Percentiles rank a stretch among this genome's conserved stretches.
phyloP scores from a whole-genome alignment of 1,140 invertebrate genomes.

The Manduca sexta region DNA sequence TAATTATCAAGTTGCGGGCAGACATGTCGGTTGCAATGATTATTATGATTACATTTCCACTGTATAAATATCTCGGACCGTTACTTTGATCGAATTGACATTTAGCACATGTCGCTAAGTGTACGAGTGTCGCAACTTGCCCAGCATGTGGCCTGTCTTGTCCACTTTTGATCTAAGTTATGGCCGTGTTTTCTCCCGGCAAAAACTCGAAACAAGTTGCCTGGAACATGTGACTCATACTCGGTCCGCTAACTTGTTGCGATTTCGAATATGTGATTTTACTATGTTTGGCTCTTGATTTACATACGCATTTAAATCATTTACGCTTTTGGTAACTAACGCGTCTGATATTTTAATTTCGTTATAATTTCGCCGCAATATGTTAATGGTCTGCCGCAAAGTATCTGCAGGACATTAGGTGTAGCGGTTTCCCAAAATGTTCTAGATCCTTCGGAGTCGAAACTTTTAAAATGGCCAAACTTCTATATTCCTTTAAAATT shows the following conservation, averaged over 20 bases:
- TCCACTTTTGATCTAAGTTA: constrained; percentile 10
- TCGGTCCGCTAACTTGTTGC: constrained; percentile 8
- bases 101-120: constrained; percentile 3
- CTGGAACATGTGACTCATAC: constrained; percentile 9
- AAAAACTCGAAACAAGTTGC: constrained; percentile 16
- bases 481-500: too few relatives aligned
- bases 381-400: constrained; percentile 3
- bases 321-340: constrained; percentile 9
- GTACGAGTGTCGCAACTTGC: constrained; percentile 7
- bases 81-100: constrained; percentile 5
- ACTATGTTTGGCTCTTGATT: constrained; percentile 10
- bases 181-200: constrained; percentile 12
- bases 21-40: too few relatives aligned
- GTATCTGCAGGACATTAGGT: background rate
- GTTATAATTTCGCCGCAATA: constrained; percentile 4
- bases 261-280: constrained; percentile 12
- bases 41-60: too few relatives aligned
- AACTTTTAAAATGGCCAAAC: too few relatives aligned
- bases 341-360: constrained; percentile 4
- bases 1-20: too few relatives aligned
- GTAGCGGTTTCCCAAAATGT: too few relatives aligned
- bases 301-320: constrained; percentile 9
- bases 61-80: background rate
- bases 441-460: too few relatives aligned
- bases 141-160: constrained; percentile 4